Base-by-base conservation (phyloP, 2,113 vertebrate genomes). In the Spheniscus mendiculus region DNA sequence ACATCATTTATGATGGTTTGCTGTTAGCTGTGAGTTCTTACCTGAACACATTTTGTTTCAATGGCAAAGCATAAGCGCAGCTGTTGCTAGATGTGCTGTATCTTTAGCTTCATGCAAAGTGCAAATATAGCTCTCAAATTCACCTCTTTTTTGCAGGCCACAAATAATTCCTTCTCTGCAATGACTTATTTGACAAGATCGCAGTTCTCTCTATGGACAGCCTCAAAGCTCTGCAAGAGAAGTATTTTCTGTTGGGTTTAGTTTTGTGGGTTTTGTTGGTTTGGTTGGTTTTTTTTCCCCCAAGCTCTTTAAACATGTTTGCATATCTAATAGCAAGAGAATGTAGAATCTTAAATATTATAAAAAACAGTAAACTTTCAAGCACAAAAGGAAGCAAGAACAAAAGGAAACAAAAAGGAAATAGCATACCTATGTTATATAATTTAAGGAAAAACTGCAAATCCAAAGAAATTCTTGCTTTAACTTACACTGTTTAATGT, bases 1-100 rank as follows among this genome's bases (percentile, higher is more conserved):
- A 45, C 58, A 91, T 91, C 55, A 92, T 94, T 96, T 89, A 93
- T 81, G 83, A 67, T 45, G 29, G 49, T 32, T 90, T 90, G 66
- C 29, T 70, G 5, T 52, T 88, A 78, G 61, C 58, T 53, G 17
- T 16, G 36, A 76, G 72, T 52, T 78, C 62, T 87, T 79, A 30
- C 45, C 55, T 53, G 38, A 58, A 47, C 29, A 50, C 6, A 5
- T 66, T 74, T 94, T 53, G 49, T 92, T 85, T 88, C 76, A 83
- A 53, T 55, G 30, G 22, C 67, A 84, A 72, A 58, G 15, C 23
- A 44, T 6, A 38, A 40, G 8, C 65, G 69, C 74, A 53, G 36
- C 44, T 77, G 14, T 55, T 74, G 34, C 23, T 91, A 49, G 25
- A 47, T 10, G 9, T 67, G 34, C 73, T 95, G 93, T 55, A 47